Evolutionary conservation across 2,888 invertebrate genomes (phyloP), one percentile per base, ranked within the genome.

Genomic region (Sesia apiformis): DNA sequence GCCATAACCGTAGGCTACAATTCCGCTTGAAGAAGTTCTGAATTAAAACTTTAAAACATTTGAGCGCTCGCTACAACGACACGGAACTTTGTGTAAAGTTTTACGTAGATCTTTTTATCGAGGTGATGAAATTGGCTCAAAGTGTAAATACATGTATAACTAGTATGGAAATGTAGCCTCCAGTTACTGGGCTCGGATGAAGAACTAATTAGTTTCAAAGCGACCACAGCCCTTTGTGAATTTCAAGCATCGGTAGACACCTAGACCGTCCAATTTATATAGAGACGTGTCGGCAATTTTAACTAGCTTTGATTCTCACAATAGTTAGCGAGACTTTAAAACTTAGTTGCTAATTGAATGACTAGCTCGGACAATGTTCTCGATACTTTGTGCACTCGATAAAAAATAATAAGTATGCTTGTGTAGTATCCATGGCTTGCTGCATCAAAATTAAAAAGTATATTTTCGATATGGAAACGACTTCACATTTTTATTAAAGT

Each of bases 401-500:
- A 65, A 66, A 52, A 56, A 40, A 50, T 38, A 62, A 70, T 67
- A 70, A 71, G 69, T 73, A 75, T 76, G 82, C 79, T 84, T 85
- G 81, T 77, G 79, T 86, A 85, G 85, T 78, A 79, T 86, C 89
- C 81, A 77, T 78, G 81, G 88, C 87, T 88, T 89, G 89, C 89
- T 89, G 89, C 89, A 89, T 88, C 89, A 87, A 86, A 81, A 70
- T 81, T 77, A 62, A 65, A 52, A 62, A 64, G 65, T 68, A 49
- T 69, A 68, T 62, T 53, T 57, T 40, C 65, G 56, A 63, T 61
- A 39, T 60, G 60, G 70, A 64, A 70, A 65, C 72, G 69, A 72
- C 76, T 69, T 75, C 69, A 72, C 73, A 71, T 52, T 52, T 39
- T 40, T 40, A 52, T 7, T 52, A 3, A 38, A 50, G 38, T 23